These are phyloP conservation scores for Saguinus midas DNA, from an alignment of 2,113 vertebrate species.

Conservation along the genomic window DNA sequence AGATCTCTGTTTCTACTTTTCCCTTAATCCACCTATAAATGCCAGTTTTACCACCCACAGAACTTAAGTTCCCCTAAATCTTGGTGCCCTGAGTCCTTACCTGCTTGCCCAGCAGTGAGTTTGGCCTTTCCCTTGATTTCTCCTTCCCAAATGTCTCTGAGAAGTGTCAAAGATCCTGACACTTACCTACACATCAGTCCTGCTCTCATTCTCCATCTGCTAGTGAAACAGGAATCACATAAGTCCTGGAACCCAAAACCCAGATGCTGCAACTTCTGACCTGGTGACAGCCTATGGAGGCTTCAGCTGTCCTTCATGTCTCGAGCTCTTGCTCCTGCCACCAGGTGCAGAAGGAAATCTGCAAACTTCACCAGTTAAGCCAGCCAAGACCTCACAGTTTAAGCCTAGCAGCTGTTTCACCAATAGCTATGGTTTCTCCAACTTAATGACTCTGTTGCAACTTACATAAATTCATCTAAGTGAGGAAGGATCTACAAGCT, in stretches of 20 bases:
- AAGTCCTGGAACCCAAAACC: background rate
- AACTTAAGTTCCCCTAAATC: background rate
- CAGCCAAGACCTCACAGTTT: background rate
- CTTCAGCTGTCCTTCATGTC: background rate
- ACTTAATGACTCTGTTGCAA: background rate
- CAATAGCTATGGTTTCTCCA: background rate
- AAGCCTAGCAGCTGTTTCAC: background rate
- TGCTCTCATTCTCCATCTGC: background rate
- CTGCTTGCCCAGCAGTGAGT: too few relatives aligned
- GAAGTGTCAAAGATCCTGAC: background rate
- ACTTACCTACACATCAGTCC: background rate
- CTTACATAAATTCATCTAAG: background rate
- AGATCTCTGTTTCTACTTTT: background rate
- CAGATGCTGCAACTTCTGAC: background rate
- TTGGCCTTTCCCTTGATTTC: background rate
- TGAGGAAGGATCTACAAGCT: background rate
- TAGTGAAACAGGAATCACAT: background rate
- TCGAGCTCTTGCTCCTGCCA: background rate
- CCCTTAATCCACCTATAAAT: background rate
- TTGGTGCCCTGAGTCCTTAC: background rate
- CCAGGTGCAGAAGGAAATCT: background rate
- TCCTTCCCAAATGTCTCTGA: background rate
- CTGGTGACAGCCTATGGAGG: background rate
- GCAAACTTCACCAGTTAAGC: background rate
- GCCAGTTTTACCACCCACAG: background rate